phyloP scores from a whole-genome alignment of 2,797 vertebrate species.

The Sphaeramia orbicularis region DNA sequence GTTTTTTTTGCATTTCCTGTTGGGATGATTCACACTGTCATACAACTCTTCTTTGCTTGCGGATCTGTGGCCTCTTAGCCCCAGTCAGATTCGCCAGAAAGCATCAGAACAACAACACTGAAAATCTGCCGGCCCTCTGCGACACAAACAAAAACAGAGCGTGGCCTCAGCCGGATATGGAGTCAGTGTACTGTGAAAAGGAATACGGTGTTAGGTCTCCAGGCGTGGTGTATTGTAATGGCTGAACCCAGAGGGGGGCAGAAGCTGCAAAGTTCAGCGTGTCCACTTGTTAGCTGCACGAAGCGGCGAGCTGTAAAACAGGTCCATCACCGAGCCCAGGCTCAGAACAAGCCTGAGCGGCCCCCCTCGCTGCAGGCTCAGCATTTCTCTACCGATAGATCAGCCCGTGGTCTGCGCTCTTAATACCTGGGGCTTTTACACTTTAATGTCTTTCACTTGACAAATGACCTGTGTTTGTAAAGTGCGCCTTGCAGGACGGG shows the following conservation, averaged over 20 bases:
- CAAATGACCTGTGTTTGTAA: slow-evolving; percentile 60
- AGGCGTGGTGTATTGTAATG: slow-evolving; percentile 24
- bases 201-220: slow-evolving; percentile 33
- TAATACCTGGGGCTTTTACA: slow-evolving; percentile 60
- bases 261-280: slow-evolving; percentile 41
- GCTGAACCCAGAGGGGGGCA: slow-evolving; percentile 30
- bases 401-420: slow-evolving; percentile 28
- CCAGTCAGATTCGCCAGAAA: slow-evolving; percentile 10
- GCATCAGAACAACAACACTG: slow-evolving; percentile 15
- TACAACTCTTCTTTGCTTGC: slow-evolving; percentile 6
- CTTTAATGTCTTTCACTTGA: slow-evolving; percentile 62
- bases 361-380: slow-evolving; percentile 54
- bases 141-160: neutral
- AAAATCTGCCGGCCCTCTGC: slow-evolving; percentile 1
- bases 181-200: slow-evolving; percentile 45
- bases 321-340: slow-evolving; percentile 38
- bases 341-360: neutral
- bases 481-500: slow-evolving; percentile 20
- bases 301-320: slow-evolving; percentile 36
- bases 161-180: slow-evolving; percentile 17
- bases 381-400: slow-evolving; percentile 63
- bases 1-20: neutral
- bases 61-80: slow-evolving; percentile 19
- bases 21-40: slow-evolving; percentile 32
- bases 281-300: slow-evolving; percentile 45